phyloP scores from a whole-genome alignment of 1,140 invertebrate genomes.

The Drosophila arawakana region DNA sequence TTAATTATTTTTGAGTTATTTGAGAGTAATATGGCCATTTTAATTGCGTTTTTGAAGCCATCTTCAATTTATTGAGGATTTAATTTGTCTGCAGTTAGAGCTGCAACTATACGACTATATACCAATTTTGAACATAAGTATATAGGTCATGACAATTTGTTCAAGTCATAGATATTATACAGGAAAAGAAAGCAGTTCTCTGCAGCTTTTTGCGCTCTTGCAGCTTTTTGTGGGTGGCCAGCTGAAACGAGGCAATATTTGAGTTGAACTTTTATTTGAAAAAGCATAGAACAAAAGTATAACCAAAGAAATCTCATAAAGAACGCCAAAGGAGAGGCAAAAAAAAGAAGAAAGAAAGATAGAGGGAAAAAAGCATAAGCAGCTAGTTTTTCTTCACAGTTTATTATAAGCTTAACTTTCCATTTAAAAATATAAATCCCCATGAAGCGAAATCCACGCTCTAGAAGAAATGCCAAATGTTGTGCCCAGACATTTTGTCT shows the following conservation, averaged over 20 bases:
- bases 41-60: constrained; percentile 34
- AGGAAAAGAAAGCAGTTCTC: background rate
- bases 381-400: constrained; percentile 76
- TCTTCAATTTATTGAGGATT: constrained; percentile 14
- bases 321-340: background rate
- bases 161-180: constrained; percentile 1
- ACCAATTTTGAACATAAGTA: background rate
- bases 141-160: constrained; percentile 10
- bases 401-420: constrained; percentile 82
- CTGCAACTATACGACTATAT: background rate
- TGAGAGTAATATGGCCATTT: constrained; percentile 38
- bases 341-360: background rate
- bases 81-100: constrained; percentile 18
- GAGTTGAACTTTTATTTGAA: constrained; percentile 1
- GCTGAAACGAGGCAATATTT: constrained; percentile 5
- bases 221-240: background rate
- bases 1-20: constrained; percentile 46
- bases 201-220: background rate
- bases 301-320: constrained; percentile 26
- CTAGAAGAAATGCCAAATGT: constrained; percentile 68
- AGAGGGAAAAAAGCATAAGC: constrained; percentile 49
- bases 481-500: constrained; percentile 63
- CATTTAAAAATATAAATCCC: constrained; percentile 81
- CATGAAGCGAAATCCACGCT: constrained; percentile 61
- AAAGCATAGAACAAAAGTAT: background rate